phyloP scores from a whole-genome alignment of 2,888 invertebrate genomes.

The Drosophila putrida region DNA sequence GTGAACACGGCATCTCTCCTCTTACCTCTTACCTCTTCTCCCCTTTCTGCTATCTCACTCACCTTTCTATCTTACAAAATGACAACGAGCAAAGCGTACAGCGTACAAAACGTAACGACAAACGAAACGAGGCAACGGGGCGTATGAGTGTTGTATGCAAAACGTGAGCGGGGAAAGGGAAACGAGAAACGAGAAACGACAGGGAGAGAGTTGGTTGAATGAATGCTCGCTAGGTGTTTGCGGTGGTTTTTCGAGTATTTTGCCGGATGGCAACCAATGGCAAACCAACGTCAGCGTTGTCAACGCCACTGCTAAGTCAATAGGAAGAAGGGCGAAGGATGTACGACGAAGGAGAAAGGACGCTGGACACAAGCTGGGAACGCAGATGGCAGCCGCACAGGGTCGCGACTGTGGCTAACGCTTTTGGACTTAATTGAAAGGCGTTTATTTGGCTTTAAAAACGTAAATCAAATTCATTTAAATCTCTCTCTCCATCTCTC shows the following conservation, averaged over 20 bases:
- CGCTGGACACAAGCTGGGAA: background rate
- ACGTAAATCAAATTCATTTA: slow-evolving; percentile 83
- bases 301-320: slow-evolving; percentile 79
- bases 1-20: slow-evolving; percentile 57
- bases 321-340: slow-evolving; percentile 38
- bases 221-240: slow-evolving; percentile 79
- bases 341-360: background rate
- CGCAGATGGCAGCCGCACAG: slow-evolving; percentile 36
- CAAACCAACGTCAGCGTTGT: slow-evolving; percentile 64
- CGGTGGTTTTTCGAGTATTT: slow-evolving; percentile 78
- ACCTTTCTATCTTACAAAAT: slow-evolving; percentile 35
- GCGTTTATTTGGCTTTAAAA: slow-evolving; percentile 83
- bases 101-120: slow-evolving; percentile 59
- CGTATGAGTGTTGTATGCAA: slow-evolving; percentile 74
- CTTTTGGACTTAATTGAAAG: slow-evolving; percentile 80
- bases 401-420: slow-evolving; percentile 57
- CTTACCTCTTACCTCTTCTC: background rate
- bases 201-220: slow-evolving; percentile 42
- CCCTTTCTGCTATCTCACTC: background rate
- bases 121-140: slow-evolving; percentile 72
- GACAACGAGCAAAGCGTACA: slow-evolving; percentile 67
- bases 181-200: background rate
- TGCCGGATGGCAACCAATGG: slow-evolving; percentile 58
- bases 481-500: slow-evolving; percentile 48
- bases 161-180: slow-evolving; percentile 9